A percentile compares a stretch with the other conserved stretches of the same genome.
Evolutionary conservation across 2,888 invertebrate species (phyloP).

Genomic region (Acheta domesticus): DNA sequence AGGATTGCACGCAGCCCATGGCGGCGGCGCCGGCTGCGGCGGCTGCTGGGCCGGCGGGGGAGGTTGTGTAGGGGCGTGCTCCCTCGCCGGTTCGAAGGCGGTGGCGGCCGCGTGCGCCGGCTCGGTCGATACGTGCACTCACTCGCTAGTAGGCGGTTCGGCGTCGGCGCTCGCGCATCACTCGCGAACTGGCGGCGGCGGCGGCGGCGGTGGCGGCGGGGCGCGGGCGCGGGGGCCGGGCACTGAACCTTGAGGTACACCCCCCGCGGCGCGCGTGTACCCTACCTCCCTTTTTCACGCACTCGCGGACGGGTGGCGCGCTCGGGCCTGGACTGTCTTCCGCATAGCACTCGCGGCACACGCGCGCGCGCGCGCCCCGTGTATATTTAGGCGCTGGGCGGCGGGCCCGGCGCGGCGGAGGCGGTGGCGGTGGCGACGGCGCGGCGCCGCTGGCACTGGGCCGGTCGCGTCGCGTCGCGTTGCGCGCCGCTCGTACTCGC

Average conservation of each 20-base stretch:
- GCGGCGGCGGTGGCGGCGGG: neutral
- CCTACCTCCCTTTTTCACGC: neutral
- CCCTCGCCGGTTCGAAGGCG: neutral
- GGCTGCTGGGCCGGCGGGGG: neutral
- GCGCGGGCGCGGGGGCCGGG: neutral
- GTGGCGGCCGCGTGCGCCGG: neutral
- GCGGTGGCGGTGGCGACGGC: neutral
- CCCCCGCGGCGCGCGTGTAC: neutral
- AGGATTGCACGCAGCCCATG: slow-evolving; percentile 40
- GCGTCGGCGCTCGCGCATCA: neutral
- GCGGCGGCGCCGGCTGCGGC: neutral
- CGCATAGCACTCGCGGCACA: neutral
- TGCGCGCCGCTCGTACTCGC: slow-evolving; percentile 18
- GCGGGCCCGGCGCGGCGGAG: neutral
- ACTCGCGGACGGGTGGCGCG: neutral
- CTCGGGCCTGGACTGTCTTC: neutral
- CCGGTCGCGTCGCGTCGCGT: neutral
- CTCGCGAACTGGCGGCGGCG: neutral
- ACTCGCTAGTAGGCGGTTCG: neutral
- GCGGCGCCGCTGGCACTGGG: neutral
- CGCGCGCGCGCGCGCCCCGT: neutral
- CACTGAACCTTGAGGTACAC: too few species aligned
- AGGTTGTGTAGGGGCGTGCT: neutral
- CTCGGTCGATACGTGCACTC: slow-evolving; percentile 18
- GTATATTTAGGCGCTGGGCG: neutral